Evolutionary conservation across 2,888 invertebrate genomes (phyloP), one percentile per base, ranked within the genome.

Genomic region (Mechanitis messenoides): DNA sequence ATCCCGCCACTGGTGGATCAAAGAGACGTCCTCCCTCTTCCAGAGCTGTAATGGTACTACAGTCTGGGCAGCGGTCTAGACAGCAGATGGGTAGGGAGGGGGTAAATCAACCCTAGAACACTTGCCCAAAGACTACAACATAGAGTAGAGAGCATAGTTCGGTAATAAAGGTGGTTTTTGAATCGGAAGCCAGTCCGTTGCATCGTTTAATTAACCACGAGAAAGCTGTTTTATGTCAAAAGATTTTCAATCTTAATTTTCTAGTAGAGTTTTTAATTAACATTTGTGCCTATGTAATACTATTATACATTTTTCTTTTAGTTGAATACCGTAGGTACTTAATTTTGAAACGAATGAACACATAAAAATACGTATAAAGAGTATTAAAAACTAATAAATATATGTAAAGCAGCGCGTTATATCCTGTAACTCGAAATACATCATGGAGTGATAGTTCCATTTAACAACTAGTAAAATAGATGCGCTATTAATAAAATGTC

Each of bases 401-500:
- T 6, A 50, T 31, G 9, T 31, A 31, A 7, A 12, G 31, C 50
- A 31, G 31, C 33, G 45, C 2, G 33, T 3, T 46, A 42, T 57
- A 57, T 46, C 7, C 11, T 33, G n/a, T 47, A n/a, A 45, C 33
- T 12, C 33, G 45, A 12, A 45, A 28, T 45, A 31, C 33, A 35
- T 28, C 58, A 42, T 54, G 55, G 33, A 58, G 33, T 53, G 58
- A 58, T 31, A 31, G 31, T 50, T 50, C 50, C 31, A 9, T 50
- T 50, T 50, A 28, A 50, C 50, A 50, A 50, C 9, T 71, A 73
- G 75, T 80, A 76, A 79, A 72, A 70, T 69, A 64, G 69, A 68
- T 66, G 71, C 72, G 74, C 83, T 85, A 86, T 81, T 81, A 83
- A 83, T 85, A 85, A 77, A 79, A 73, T 79, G 80, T 80, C 84